Evolutionary conservation across 2,113 vertebrate genomes (phyloP), one percentile per base, ranked within the genome.

Genomic region (Dipodomys spectabilis): DNA sequence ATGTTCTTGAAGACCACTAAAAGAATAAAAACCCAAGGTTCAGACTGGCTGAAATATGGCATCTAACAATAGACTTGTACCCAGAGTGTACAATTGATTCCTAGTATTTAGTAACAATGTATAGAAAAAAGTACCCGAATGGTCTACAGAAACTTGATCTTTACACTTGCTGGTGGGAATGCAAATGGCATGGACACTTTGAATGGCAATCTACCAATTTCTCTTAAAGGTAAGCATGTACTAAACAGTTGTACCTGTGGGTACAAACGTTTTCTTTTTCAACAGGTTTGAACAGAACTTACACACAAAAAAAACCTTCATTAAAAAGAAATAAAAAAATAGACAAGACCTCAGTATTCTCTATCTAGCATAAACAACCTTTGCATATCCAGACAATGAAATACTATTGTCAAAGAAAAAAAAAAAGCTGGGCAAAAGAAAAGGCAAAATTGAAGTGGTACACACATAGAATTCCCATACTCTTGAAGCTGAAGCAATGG

Each of bases 281-380:
- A 81, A 16, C 6, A 91, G 23, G 82, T 45, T 69, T 75, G n/a
- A 81, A 82, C 45, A 62, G 3, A 45, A 85, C 44, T 90, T 75
- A 39, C 4, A 81, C 9, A 75, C 9, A 75, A 5, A 84, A 84
- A 78, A 65, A 3, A 39, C 39, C 7, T 28, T 12, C 7, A 23
- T 13, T 25, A n/a, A 62, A 73, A 75, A 79, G 10, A 49, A 49
- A 49, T 11, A 49, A 49, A 49, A 49, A 49, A 49, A 49, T 12
- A 49, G 49, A 12, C 49, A 49, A 11, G 49, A 49, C 67, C 0
- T 32, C 22, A 62, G 60, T 62, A 19, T 62, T 16, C 16, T 62
- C 5, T 22, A 62, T 19, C 60, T 62, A 62, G 20, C 60, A 62
- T 16, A 15, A 62, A 44, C 80, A 74, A 74, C 15, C 22, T 13